These are phyloP conservation scores for Drosophila robusta DNA, from an alignment of 2,888 invertebrate species.

Conservation along the genomic window DNA sequence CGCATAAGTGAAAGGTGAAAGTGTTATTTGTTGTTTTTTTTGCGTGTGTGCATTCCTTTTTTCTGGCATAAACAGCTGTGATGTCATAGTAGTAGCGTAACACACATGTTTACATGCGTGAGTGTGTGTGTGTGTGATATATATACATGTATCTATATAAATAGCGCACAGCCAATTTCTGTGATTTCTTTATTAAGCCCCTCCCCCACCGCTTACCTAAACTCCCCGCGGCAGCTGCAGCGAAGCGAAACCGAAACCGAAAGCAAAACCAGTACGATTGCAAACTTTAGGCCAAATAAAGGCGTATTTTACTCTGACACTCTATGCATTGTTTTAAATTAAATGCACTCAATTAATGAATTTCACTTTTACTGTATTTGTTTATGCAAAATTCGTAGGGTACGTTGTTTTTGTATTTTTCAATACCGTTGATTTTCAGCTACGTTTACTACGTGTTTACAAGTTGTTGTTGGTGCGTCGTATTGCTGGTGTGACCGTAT, in stretches of 20 bases:
- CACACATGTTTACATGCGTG: background rate
- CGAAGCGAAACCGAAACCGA: slow-evolving; percentile 42
- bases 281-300: slow-evolving; percentile 9
- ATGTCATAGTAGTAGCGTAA: slow-evolving; percentile 55
- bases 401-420: slow-evolving; percentile 9
- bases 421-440: slow-evolving; percentile 21
- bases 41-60: slow-evolving; percentile 1
- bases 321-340: background rate
- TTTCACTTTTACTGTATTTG: slow-evolving; percentile 23
- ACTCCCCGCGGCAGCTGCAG: slow-evolving; percentile 40
- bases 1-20: slow-evolving; percentile 37
- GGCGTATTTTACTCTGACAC: slow-evolving; percentile 19
- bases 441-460: slow-evolving; percentile 58
- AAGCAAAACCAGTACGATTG: slow-evolving; percentile 33
- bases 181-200: slow-evolving; percentile 39
- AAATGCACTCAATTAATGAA: slow-evolving; percentile 5
- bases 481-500: slow-evolving; percentile 40
- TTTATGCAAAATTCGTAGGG: background rate
- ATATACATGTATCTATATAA: slow-evolving; percentile 32
- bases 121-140: background rate
- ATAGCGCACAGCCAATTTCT: slow-evolving; percentile 14
- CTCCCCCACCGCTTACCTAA: slow-evolving; percentile 42
- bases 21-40: slow-evolving; percentile 9
- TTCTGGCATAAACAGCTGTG: slow-evolving; percentile 27
- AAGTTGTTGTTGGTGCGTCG: slow-evolving; percentile 41